Base-by-base conservation (phyloP, 2,113 vertebrate species). In the Pao palembangensis region DNA sequence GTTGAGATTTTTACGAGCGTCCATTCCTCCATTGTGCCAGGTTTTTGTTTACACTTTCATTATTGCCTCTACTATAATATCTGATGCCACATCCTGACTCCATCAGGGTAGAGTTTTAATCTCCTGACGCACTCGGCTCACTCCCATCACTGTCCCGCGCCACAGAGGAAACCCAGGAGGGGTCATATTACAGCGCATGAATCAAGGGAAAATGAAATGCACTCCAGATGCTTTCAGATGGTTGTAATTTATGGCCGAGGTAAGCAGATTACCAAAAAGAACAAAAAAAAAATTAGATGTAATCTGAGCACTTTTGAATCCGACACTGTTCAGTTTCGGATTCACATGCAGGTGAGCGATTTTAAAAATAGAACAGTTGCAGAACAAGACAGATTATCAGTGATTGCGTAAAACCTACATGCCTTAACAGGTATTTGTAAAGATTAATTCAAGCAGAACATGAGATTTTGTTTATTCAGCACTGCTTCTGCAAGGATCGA, bases 191-290 rank as follows among this genome's bases (percentile, higher is more conserved):
- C 92, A 91, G 88, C 86, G 72, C 90, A 93, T 93, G 92, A 95
- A 97, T 96, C 93, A 94, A 93, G 34, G 1, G 88, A 89, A 96
- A 95, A 95, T 93, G 91, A 94, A 95, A 95, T 93, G 93, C 93
- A 90, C 93, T 93, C 86, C 93, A 95, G 93, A 94, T 89, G 78
- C 64, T 88, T 92, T 93, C 93, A 95, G 88, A 91, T 91, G 92
- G 89, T 94, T 94, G 94, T 95, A 94, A 97, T 95, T 95, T 93
- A 94, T 93, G 91, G 89, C 87, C 87, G 86, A 92, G 92, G 91
- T 89, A 92, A 91, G 86, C 67, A 89, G 91, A 93, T 92, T 16
- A 17, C 15, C 44, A 13, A 19, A n/a, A n/a, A n/a, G n/a, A n/a
- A 49, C 5, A 49, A 49, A 49, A 19, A 49, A 19, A 48, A 48